Percentiles rank a stretch among this genome's conserved stretches.
phyloP scores from a whole-genome alignment of 2,888 invertebrate genomes.

The Lycaena phlaeas region DNA sequence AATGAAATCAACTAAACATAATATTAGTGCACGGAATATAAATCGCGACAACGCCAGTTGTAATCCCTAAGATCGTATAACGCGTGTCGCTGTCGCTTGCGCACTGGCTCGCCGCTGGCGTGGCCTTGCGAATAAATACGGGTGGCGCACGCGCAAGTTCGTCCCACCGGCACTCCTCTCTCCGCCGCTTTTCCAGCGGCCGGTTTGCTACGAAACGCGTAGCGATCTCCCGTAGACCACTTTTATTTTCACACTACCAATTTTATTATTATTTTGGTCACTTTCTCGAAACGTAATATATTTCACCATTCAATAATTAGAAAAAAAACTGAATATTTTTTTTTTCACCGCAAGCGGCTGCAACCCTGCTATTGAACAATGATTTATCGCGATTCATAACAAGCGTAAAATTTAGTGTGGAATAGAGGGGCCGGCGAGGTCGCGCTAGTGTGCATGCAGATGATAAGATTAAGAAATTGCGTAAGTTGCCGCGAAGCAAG shows the following conservation, averaged over 20 bases:
- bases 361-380: constrained; percentile 5
- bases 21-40: constrained; percentile 50
- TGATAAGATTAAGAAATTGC: constrained; percentile 70
- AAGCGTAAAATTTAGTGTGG: constrained; percentile 51
- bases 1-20: constrained; percentile 38
- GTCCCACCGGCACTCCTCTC: constrained; percentile 59
- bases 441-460: constrained; percentile 58
- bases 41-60: constrained; percentile 44
- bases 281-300: neutral
- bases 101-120: constrained; percentile 62
- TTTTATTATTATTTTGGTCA: neutral
- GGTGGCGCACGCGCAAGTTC: constrained; percentile 52
- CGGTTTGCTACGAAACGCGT: constrained; percentile 40
- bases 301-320: too few relatives aligned
- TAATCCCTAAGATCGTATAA: constrained; percentile 47
- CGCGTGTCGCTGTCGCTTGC: constrained; percentile 63
- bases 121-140: constrained; percentile 73
- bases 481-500: constrained; percentile 65
- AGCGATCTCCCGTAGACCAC: constrained; percentile 39
- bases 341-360: neutral
- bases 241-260: constrained; percentile 19
- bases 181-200: constrained; percentile 46
- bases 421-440: constrained; percentile 49
- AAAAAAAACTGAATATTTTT: too few relatives aligned
- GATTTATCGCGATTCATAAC: constrained; percentile 21